These are phyloP conservation scores for Drosophila emarginata DNA, from an alignment of 2,888 invertebrate species.

Conservation along the genomic window DNA sequence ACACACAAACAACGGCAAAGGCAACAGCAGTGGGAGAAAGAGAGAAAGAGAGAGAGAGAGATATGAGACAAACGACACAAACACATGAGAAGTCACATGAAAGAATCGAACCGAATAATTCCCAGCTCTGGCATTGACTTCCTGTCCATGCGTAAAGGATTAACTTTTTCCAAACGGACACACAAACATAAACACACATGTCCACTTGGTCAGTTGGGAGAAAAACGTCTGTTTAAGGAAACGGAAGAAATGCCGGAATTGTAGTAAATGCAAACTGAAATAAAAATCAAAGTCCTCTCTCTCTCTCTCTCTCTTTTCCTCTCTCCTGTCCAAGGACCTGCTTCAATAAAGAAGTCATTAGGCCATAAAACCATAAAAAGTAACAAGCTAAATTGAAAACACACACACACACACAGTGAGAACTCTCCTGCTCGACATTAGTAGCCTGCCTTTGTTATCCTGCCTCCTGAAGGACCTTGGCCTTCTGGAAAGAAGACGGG, in stretches of 20 bases:
- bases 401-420: not conserved
- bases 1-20: slow-evolving; percentile 40
- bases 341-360: slow-evolving; percentile 77
- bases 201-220: not conserved
- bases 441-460: slow-evolving; percentile 52
- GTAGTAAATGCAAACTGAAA: slow-evolving; percentile 28
- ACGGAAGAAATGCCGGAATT: slow-evolving; percentile 54
- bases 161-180: slow-evolving; percentile 45
- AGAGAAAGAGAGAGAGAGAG: no score
- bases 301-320: slow-evolving; percentile 24
- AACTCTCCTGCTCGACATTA: slow-evolving; percentile 65
- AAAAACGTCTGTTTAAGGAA: slow-evolving; percentile 46
- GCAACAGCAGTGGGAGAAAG: no score
- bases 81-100: slow-evolving; percentile 53
- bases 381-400: slow-evolving; percentile 20
- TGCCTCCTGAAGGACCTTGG: slow-evolving; percentile 9
- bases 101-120: slow-evolving; percentile 71
- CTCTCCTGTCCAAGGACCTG: slow-evolving; percentile 57
- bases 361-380: slow-evolving; percentile 74
- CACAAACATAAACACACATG: slow-evolving; percentile 42
- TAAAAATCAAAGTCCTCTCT: slow-evolving; percentile 1
- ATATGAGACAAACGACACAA: slow-evolving; percentile 14
- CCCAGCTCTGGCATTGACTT: slow-evolving; percentile 68
- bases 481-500: not conserved
- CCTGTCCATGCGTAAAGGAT: slow-evolving; percentile 69